Base-by-base conservation (phyloP, 2,797 vertebrate species). In the Gallinago solitaria region DNA sequence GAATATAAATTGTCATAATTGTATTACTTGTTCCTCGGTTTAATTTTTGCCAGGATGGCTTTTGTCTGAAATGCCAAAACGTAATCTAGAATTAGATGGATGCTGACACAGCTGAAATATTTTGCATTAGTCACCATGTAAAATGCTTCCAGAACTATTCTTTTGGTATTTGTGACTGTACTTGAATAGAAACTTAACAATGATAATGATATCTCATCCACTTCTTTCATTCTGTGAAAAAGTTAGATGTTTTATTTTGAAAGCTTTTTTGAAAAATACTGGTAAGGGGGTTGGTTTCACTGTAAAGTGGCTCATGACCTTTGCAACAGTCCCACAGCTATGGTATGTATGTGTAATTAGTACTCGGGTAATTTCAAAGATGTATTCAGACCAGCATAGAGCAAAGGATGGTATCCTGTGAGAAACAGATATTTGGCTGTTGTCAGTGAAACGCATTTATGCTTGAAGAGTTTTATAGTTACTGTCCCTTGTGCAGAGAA, bases 51-150 rank as follows among this genome's bases (percentile, higher is more conserved):
- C 60, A 74, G 74, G 24, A 80, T 80, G 30, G 33, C 48, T 95
- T 95, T 95, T 75, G 37, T 74, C 60, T 93, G 80, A 89, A 95
- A 95, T 89, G 75, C 75, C 78, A 89, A 77, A 87, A 85, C 23
- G 16, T 85, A 74, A 64, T 78, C 71, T 87, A 64, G 71, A 77
- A 61, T 24, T 74, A 65, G 59, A 84, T 68, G 45, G 50, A 64
- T 94, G 83, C 81, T 96, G 88, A 95, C 64, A 74, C 51, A 95
- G 86, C 70, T 82, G 77, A 93, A 95, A 79, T 63, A 78, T 78
- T 94, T 91, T 90, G 28, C 23, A n/a, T 87, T 95, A 83, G 83
- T 87, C 77, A 90, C 68, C 0, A 0, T 54, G 37, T 71, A 78
- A 89, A 94, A 90, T 18, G 18, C 24, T 87, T 85, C 68, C 68